Conservation (phyloP, 2,797 vertebrate species). For the Xerus rutilus region DNA sequence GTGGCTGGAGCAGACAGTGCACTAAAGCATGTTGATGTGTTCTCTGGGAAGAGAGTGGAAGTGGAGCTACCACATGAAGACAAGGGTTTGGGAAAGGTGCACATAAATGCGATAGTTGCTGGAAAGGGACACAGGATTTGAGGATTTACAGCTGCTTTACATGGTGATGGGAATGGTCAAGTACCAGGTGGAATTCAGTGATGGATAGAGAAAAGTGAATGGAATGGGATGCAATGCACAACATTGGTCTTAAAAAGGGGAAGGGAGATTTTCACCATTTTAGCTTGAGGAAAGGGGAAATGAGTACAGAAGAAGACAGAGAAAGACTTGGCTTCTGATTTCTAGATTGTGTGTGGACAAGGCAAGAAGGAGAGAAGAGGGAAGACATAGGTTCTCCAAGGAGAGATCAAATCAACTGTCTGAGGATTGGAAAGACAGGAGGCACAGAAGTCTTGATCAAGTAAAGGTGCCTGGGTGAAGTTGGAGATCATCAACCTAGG, state of each 20-base stretch:
- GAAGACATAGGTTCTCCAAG: neutral
- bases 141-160: neutral
- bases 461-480: neutral
- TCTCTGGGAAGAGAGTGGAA: neutral
- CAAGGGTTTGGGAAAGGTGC: neutral
- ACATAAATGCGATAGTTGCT: neutral
- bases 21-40: neutral
- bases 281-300: neutral
- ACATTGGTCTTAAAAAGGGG: neutral
- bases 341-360: constrained; percentile 10
- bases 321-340: neutral
- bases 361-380: neutral
- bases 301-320: neutral
- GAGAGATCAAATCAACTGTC: neutral
- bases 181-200: neutral
- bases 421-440: neutral
- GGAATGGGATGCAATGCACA: neutral
- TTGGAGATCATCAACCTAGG: neutral
- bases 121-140: neutral
- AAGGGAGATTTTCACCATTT: neutral
- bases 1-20: neutral
- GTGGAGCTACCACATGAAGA: neutral
- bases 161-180: neutral
- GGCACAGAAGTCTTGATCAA: neutral
- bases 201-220: neutral